Evolutionary conservation across 2,888 invertebrate genomes (phyloP).

Genomic region (Aporophyla lueneburgensis): DNA sequence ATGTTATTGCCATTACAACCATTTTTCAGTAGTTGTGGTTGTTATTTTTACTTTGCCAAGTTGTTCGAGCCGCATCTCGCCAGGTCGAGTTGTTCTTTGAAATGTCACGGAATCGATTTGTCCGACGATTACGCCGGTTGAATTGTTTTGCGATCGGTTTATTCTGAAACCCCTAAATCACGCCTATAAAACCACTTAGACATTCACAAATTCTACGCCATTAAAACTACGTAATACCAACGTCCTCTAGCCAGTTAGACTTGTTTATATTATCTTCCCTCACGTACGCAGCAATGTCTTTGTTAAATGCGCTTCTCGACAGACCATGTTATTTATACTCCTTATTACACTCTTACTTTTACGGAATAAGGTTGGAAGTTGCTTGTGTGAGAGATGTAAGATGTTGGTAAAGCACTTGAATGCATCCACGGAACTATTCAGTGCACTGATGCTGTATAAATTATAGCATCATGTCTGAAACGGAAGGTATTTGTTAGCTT

Average conservation of each 20-base stretch:
- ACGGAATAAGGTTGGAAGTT: constrained; percentile 41
- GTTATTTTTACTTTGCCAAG: too few relatives aligned
- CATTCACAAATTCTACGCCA: not conserved
- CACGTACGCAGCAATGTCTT: constrained; percentile 64
- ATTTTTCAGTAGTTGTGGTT: too few relatives aligned
- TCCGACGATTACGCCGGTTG: too few relatives aligned
- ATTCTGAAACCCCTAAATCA: too few relatives aligned
- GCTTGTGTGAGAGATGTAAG: not conserved
- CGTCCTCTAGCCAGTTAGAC: constrained; percentile 42
- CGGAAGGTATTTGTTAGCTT: constrained; percentile 26
- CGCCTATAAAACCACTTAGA: not conserved
- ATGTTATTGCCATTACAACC: too few relatives aligned
- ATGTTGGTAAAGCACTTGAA: constrained; percentile 49
- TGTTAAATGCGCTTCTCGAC: constrained; percentile 64
- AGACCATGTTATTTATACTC: constrained; percentile 2
- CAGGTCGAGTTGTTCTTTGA: too few relatives aligned
- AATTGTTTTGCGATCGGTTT: too few relatives aligned
- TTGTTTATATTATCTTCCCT: constrained; percentile 67
- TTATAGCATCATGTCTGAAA: constrained; percentile 40
- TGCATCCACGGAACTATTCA: constrained; percentile 59
- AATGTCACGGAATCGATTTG: too few relatives aligned
- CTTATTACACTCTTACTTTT: not conserved
- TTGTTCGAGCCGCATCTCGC: too few relatives aligned
- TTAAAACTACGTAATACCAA: not conserved
- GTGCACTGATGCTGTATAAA: constrained; percentile 47